Conservation (phyloP, 2,113 vertebrate species). For the Seriola quinqueradiata region DNA sequence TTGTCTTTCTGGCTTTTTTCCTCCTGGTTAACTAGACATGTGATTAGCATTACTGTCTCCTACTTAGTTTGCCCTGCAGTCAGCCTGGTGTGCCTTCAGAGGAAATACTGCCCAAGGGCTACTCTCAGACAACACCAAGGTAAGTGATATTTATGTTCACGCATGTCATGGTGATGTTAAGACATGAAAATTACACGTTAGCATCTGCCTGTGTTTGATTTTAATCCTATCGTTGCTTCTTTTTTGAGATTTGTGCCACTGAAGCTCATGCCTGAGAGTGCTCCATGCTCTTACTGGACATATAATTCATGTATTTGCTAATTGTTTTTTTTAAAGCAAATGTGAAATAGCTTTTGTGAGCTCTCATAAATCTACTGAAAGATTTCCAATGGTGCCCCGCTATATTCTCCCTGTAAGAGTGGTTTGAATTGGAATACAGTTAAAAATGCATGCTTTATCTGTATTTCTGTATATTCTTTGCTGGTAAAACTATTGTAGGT, state of each 20-base stretch:
- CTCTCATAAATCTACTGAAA: not conserved
- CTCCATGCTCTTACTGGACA: not conserved
- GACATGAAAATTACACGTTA: not conserved
- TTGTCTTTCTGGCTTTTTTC: constrained; percentile 56
- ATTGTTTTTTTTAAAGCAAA: constrained; percentile 5
- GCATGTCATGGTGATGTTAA: not conserved
- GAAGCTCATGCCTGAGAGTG: too few relatives aligned
- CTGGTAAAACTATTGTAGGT: not conserved
- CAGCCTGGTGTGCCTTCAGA: constrained; percentile 38
- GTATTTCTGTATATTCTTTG: not conserved
- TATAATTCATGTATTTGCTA: not conserved
- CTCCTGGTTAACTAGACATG: constrained; percentile 75
- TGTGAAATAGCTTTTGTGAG: not conserved
- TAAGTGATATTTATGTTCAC: constrained; percentile 23
- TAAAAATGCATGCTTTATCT: not conserved
- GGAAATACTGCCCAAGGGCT: constrained; percentile 46
- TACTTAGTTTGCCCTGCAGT: constrained; percentile 68
- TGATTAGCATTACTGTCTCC: constrained; percentile 74
- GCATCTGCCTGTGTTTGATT: not conserved
- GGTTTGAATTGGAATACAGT: not conserved
- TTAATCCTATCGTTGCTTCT: not conserved
- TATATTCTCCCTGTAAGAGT: not conserved
- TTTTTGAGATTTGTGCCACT: not conserved
- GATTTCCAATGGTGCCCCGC: not conserved
- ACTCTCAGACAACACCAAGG: constrained; percentile 44